Evolutionary conservation across 2,888 invertebrate species (phyloP), one percentile per base, ranked within the genome.

Genomic region (Baronia brevicornis): DNA sequence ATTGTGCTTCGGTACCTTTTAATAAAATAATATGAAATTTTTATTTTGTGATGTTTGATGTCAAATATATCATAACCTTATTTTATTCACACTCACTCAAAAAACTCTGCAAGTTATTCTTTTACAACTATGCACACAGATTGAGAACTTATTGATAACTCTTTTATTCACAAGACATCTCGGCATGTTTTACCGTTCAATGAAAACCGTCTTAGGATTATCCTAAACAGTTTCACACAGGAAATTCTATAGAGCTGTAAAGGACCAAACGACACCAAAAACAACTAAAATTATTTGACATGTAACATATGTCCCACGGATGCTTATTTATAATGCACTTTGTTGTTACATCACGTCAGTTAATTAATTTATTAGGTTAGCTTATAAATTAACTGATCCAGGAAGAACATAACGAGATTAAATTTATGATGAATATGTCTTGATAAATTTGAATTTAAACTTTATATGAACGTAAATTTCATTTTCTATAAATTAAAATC

Each of bases 91-190:
- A 23, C 17, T 8, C 8, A 7, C 7, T 25, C 14, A 20, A 25
- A 21, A 10, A 25, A 13, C 11, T 36, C 20, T 29, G 9, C n/a
- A 9, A 11, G 23, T 18, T 30, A 17, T 19, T 13, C 9, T 19
- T 27, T 23, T 25, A 30, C 27, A 18, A 23, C 20, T 25, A 6
- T 36, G 36, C 32, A 34, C 39, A 35, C 37, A 39, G 41, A 70
- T 66, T 67, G 64, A 53, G 60, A 73, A 72, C 66, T 69, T 75
- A 80, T 79, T 77, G 79, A 73, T 78, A 75, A 74, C 67, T 73
- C 62, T 65, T 70, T 70, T 67, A 69, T 68, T 62, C 67, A 55
- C 63, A 51, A 57, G 68, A 67, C 69, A 65, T 65, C 61, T 61
- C 51, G 63, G 60, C 70, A 67, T 75, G 68, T 79, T 79, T 71